Evolutionary conservation across 2,113 vertebrate genomes (phyloP).

Genomic region (Protomyctophum bolini): DNA sequence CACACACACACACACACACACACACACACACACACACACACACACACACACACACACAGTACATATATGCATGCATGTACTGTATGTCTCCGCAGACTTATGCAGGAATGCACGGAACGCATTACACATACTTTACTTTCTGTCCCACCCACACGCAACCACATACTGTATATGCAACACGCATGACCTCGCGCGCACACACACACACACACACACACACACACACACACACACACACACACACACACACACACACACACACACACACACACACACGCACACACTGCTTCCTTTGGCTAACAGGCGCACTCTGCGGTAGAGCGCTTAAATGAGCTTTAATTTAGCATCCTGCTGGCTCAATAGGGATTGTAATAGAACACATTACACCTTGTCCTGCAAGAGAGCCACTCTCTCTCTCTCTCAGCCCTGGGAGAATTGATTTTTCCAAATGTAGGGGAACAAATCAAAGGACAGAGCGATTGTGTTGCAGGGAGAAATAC

Average conservation of each 20-base stretch:
- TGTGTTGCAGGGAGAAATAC: slow-evolving; percentile 62
- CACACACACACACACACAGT: too few species aligned
- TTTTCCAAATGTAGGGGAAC: slow-evolving; percentile 67
- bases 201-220: slow-evolving; percentile 18
- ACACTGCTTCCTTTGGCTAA: slow-evolving; percentile 28
- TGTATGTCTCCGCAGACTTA: too few species aligned
- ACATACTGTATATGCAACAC: too few species aligned
- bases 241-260: slow-evolving; percentile 7
- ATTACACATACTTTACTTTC: too few species aligned
- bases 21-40: too few species aligned
- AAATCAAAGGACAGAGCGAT: slow-evolving; percentile 72
- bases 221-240: slow-evolving; percentile 3
- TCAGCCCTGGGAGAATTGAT: slow-evolving; percentile 68
- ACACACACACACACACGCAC: slow-evolving; percentile 15
- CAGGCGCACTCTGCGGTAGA: slow-evolving; percentile 53
- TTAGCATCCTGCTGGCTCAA: slow-evolving; percentile 68
- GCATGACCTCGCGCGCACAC: too few species aligned
- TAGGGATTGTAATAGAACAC: slow-evolving; percentile 69
- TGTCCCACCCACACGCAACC: too few species aligned
- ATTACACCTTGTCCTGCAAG: slow-evolving; percentile 69
- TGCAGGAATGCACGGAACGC: too few species aligned
- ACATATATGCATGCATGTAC: too few species aligned
- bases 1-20: not conserved
- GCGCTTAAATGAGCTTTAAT: slow-evolving; percentile 71
- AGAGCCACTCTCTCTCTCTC: slow-evolving; percentile 38